These are phyloP conservation scores for Gonocerus acuteangulatus DNA, from an alignment of 2,888 invertebrate species.

Conservation along the genomic window DNA sequence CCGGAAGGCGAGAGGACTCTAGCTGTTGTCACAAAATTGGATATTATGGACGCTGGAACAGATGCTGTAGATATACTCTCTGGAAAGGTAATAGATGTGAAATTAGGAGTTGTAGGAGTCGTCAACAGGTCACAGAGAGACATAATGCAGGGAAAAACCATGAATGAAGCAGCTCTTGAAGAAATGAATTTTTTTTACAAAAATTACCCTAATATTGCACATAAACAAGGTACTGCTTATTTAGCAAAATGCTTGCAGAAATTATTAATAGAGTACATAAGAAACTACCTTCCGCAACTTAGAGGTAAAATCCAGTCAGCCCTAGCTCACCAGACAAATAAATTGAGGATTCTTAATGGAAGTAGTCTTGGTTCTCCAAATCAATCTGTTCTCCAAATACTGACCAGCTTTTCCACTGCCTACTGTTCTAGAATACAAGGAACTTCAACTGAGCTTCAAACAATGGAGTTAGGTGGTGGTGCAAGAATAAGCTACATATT, in stretches of 20 bases:
- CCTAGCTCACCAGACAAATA: slow-evolving; percentile 52
- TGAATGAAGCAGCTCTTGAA: slow-evolving; percentile 50
- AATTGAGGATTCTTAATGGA: slow-evolving; percentile 54
- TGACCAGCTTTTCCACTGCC: slow-evolving; percentile 56
- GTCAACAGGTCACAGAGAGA: slow-evolving; percentile 57
- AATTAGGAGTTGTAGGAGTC: slow-evolving; percentile 58
- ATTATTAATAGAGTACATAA: slow-evolving; percentile 56
- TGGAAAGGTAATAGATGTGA: slow-evolving; percentile 55
- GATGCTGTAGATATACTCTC: slow-evolving; percentile 57
- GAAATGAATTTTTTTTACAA: slow-evolving; percentile 53
- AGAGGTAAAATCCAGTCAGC: slow-evolving; percentile 52
- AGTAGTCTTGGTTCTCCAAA: slow-evolving; percentile 50
- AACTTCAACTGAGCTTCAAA: slow-evolving; percentile 55
- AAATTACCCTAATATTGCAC: slow-evolving; percentile 54
- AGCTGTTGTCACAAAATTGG: slow-evolving; percentile 57
- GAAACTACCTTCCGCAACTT: slow-evolving; percentile 55
- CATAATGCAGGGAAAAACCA: slow-evolving; percentile 45
- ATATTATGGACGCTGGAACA: slow-evolving; percentile 60
- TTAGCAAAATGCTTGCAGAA: slow-evolving; percentile 53
- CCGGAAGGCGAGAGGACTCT: slow-evolving; percentile 53
- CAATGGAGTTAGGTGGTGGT: slow-evolving; percentile 48
- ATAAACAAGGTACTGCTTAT: slow-evolving; percentile 52
- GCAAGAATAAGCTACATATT: slow-evolving; percentile 60
- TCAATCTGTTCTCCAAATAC: slow-evolving; percentile 54
- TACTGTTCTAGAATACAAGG: slow-evolving; percentile 58